Percentiles rank a stretch among this genome's conserved stretches.
These are phyloP conservation scores for Intellagama lesueurii DNA, from an alignment of 2,797 vertebrate species.

Conservation along the genomic window DNA sequence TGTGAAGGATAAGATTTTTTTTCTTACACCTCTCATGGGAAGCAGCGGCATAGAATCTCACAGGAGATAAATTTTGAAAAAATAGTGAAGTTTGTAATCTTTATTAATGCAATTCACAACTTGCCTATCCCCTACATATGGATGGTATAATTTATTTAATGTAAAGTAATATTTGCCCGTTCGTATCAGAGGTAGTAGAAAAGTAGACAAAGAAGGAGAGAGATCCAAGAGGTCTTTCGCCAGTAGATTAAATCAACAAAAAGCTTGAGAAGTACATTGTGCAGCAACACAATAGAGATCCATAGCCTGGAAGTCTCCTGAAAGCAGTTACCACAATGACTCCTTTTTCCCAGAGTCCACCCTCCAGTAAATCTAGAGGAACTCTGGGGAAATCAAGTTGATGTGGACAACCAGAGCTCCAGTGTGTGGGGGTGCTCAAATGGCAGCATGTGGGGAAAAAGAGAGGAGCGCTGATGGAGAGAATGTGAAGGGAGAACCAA, in stretches of 20 bases:
- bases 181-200: neutral
- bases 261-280: neutral
- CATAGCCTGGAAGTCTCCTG: neutral
- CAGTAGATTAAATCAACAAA: no score
- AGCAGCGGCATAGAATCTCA: neutral
- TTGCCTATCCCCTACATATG: neutral
- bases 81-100: neutral
- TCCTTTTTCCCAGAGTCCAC: no score
- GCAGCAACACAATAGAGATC: neutral
- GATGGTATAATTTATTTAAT: neutral
- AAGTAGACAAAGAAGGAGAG: neutral
- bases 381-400: neutral
- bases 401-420: no score
- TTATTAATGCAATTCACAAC: neutral
- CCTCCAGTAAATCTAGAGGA: neutral
- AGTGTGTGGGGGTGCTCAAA: no score
- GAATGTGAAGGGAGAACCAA: neutral
- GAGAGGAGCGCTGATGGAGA: no score
- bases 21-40: neutral
- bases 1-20: neutral
- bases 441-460: neutral
- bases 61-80: neutral
- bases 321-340: neutral
- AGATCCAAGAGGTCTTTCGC: no score
- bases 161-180: neutral